These are phyloP conservation scores for Tetranychus urticae DNA, from an alignment of 1,140 invertebrate species.

Conservation along the genomic window DNA sequence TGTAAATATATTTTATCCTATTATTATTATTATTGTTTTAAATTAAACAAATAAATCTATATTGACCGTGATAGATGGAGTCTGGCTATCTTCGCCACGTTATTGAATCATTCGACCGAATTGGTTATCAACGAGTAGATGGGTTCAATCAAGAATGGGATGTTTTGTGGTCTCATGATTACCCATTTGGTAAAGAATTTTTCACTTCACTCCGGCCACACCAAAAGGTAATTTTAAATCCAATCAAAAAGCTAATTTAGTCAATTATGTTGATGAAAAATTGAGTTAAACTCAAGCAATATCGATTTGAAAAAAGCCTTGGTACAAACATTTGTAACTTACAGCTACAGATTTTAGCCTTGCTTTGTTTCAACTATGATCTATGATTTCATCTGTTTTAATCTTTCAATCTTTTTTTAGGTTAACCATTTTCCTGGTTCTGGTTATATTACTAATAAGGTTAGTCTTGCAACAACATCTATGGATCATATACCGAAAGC, in stretches of 20 bases:
- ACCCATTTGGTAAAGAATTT: slow-evolving; percentile 42
- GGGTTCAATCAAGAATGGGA: slow-evolving; percentile 34
- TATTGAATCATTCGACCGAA: slow-evolving; percentile 16
- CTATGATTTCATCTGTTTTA: neutral
- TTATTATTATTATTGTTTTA: neutral
- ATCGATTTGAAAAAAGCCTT: too few species aligned
- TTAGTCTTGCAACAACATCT: slow-evolving; percentile 52
- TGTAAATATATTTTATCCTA: neutral
- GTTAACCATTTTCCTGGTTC: slow-evolving; percentile 89
- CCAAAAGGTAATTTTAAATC: slow-evolving; percentile 30
- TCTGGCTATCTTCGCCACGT: slow-evolving; percentile 19
- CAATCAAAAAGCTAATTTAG: slow-evolving; percentile 2
- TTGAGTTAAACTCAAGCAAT: too few species aligned
- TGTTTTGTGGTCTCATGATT: slow-evolving; percentile 77
- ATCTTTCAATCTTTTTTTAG: slow-evolving; percentile 11
- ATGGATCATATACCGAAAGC: slow-evolving; percentile 55
- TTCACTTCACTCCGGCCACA: slow-evolving; percentile 37
- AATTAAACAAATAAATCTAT: too few species aligned
- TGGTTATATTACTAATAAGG: slow-evolving; percentile 83
- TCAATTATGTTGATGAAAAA: neutral
- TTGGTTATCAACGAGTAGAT: slow-evolving; percentile 14
- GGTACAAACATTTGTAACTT: too few species aligned
- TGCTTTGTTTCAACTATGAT: too few species aligned
- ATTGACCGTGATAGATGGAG: slow-evolving; percentile 12
- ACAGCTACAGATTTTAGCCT: too few species aligned